phyloP scores from a whole-genome alignment of 2,888 invertebrate species.

The Xestia rhomboidea region DNA sequence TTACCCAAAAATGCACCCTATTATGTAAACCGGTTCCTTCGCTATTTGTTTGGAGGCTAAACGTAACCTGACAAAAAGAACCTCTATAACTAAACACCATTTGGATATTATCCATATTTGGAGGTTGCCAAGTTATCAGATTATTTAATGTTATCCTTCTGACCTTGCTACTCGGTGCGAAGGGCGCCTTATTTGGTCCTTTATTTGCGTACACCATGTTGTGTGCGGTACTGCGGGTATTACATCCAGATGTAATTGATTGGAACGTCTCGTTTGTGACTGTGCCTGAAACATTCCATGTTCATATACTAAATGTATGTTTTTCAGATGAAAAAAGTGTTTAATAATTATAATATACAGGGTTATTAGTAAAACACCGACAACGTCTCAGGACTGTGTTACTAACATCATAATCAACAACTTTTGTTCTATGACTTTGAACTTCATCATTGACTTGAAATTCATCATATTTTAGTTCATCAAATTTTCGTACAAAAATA shows the following conservation, averaged over 20 bases:
- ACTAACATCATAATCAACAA: too few species aligned
- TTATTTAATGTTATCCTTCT: constrained; percentile 22
- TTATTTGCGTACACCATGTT: constrained; percentile 48
- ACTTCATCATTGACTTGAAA: too few species aligned
- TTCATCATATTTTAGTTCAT: too few species aligned
- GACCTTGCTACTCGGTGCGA: fast-evolving
- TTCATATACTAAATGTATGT: background rate
- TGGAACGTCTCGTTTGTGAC: constrained; percentile 47
- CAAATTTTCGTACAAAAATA: too few species aligned
- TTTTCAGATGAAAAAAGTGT: too few species aligned
- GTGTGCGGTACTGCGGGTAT: constrained; percentile 45
- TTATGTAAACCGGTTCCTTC: background rate
- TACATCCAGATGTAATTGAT: constrained; percentile 60
- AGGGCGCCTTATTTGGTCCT: constrained; percentile 22
- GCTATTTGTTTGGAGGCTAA: background rate
- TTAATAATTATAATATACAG: too few species aligned
- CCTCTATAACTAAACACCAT: background rate
- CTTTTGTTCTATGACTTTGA: too few species aligned
- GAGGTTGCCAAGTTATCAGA: background rate
- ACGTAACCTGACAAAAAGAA: background rate
- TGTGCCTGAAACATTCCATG: constrained; percentile 5
- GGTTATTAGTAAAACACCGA: too few species aligned
- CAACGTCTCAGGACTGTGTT: too few species aligned
- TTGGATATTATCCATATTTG: background rate
- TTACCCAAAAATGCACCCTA: background rate